A percentile compares a stretch with the other conserved stretches of the same genome.
These are phyloP conservation scores for Zaprionus gabonicus DNA, from an alignment of 1,140 invertebrate species.

Conservation along the genomic window DNA sequence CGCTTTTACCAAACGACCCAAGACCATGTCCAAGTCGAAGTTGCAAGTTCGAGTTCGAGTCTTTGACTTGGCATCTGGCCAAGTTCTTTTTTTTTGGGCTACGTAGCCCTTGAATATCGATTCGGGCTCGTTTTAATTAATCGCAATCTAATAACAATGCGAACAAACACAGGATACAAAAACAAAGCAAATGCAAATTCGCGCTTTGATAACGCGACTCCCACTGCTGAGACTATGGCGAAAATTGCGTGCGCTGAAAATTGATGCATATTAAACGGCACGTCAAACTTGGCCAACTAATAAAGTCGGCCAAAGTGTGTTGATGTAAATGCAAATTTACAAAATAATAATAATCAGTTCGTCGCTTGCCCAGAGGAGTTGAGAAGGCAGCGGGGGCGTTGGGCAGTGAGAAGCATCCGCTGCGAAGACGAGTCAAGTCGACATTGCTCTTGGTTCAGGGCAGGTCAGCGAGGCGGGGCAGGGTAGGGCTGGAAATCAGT, in stretches of 20 bases:
- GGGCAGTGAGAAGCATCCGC: conserved; percentile 24
- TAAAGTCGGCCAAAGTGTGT: conserved; percentile 75
- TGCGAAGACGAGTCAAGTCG: conserved; percentile 24
- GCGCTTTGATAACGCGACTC: conserved; percentile 62
- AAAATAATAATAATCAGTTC: conserved; percentile 66
- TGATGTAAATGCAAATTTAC: conserved; percentile 79
- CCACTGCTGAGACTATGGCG: conserved; percentile 35
- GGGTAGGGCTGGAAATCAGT: too few species aligned
- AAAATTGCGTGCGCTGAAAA: conserved; percentile 53
- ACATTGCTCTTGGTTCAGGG: neutral
- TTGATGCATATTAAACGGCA: conserved; percentile 51
- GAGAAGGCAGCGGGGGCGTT: neutral
- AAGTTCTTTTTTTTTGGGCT: conserved; percentile 31
- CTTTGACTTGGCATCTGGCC: neutral
- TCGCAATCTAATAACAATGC: conserved; percentile 61
- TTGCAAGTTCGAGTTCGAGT: neutral
- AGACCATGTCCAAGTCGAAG: neutral
- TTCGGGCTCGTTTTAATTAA: conserved; percentile 74
- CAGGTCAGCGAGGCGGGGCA: conserved; percentile 8
- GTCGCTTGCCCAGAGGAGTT: neutral
- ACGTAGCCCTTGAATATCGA: conserved; percentile 63
- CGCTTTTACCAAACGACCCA: conserved; percentile 58
- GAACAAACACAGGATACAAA: conserved; percentile 60
- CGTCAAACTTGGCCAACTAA: conserved; percentile 61
- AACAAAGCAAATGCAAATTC: conserved; percentile 53